Evolutionary conservation across 92 coral and sea anemone genomes (phyloP).

Genomic region (Blastomussa wellsi): DNA sequence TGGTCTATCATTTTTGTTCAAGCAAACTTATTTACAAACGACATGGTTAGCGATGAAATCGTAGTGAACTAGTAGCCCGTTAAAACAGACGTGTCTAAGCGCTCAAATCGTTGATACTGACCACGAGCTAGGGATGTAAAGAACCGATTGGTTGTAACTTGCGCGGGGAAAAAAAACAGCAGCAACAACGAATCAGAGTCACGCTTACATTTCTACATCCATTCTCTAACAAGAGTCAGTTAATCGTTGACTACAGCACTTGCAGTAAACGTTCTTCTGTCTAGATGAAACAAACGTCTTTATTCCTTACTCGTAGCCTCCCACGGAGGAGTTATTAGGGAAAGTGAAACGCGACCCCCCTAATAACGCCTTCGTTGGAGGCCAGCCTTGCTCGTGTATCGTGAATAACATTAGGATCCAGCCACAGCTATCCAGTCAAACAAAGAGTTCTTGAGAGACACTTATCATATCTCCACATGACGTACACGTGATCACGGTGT

Average conservation of each 20-base stretch:
- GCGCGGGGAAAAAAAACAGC: background rate
- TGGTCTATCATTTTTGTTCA: background rate
- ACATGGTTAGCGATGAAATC: background rate
- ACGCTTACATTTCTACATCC: background rate
- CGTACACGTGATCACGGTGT: slow-evolving; percentile 44
- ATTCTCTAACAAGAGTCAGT: background rate
- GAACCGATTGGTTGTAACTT: background rate
- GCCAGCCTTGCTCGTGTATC: too few species aligned
- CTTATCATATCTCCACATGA: background rate
- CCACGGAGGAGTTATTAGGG: background rate
- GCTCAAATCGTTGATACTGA: background rate
- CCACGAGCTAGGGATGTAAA: background rate
- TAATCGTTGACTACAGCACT: background rate
- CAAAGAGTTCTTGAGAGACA: background rate
- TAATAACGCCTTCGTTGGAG: too few species aligned
- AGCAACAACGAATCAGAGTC: background rate
- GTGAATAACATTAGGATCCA: background rate
- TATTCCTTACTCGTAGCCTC: background rate
- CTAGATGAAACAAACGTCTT: background rate
- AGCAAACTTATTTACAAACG: slow-evolving; percentile 5
- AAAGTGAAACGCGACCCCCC: background rate
- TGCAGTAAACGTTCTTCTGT: background rate
- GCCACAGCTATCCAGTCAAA: background rate
- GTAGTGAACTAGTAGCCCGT: background rate
- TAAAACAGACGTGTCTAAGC: background rate